These are phyloP conservation scores for Karalla daura DNA, from an alignment of 2,797 vertebrate species.

Conservation along the genomic window DNA sequence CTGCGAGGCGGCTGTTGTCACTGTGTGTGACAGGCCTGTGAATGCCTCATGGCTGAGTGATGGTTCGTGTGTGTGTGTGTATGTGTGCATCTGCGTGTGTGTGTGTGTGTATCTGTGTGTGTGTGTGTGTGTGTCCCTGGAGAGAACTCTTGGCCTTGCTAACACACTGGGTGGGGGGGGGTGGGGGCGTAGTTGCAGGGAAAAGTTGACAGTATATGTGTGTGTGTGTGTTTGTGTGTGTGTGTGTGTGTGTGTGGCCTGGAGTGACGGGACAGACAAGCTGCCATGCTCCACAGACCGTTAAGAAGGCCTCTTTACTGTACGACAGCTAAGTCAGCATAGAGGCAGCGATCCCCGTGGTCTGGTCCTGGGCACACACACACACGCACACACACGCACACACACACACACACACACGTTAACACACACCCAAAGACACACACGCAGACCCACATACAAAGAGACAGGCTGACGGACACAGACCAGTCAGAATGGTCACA, in stretches of 20 bases:
- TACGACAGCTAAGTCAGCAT: constrained; percentile 83
- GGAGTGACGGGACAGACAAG: constrained; percentile 68
- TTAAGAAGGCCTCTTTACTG: constrained; percentile 77
- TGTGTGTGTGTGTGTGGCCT: constrained; percentile 47
- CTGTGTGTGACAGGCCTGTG: constrained; percentile 49
- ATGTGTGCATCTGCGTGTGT: constrained; percentile 52
- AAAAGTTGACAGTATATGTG: constrained; percentile 4
- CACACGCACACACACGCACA: constrained; percentile 44
- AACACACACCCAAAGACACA: constrained; percentile 37
- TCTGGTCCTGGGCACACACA: constrained; percentile 65
- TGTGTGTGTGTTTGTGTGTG: not conserved
- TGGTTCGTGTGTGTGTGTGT: constrained; percentile 52
- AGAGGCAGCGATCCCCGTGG: constrained; percentile 71
- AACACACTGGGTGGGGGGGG: constrained; percentile 5
- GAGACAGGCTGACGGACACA: constrained; percentile 66
- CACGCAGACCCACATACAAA: constrained; percentile 22
- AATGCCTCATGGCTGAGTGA: constrained; percentile 55
- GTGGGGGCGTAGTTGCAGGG: not conserved
- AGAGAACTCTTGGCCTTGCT: constrained; percentile 51
- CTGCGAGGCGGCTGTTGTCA: constrained; percentile 47
- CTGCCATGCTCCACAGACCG: constrained; percentile 72
- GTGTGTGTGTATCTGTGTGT: constrained; percentile 56
- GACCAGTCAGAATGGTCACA: constrained; percentile 66
- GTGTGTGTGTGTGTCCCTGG: constrained; percentile 50
- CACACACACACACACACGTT: constrained; percentile 29